phyloP scores from a whole-genome alignment of 2,113 vertebrate species.

The Charadrius vociferus region DNA sequence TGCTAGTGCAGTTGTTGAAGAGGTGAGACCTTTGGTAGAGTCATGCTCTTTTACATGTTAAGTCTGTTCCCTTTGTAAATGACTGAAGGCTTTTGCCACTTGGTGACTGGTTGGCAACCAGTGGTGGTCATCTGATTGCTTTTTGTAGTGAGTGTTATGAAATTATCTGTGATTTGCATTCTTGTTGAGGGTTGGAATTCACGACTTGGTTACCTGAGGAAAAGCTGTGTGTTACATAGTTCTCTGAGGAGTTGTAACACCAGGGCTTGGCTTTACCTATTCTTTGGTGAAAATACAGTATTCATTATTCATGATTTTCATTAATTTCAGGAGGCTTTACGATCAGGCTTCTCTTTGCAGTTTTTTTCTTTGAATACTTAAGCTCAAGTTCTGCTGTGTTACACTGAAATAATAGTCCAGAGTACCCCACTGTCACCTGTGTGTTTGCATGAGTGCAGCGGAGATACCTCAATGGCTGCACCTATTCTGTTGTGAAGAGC shows the following conservation, averaged over 20 bases:
- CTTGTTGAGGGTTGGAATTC: neutral
- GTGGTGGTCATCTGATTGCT: neutral
- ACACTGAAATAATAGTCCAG: neutral
- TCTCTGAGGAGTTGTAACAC: neutral
- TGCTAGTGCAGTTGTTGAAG: conserved; percentile 64
- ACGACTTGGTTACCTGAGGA: neutral
- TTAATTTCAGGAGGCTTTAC: neutral
- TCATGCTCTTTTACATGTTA: neutral
- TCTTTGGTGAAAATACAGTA: neutral
- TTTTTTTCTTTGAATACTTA: neutral
- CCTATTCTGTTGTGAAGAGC: neutral
- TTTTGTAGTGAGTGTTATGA: neutral
- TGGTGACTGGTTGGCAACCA: neutral
- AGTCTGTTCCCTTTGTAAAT: neutral
- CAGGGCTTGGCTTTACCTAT: neutral
- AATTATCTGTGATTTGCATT: neutral
- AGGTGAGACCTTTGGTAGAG: conserved; percentile 69
- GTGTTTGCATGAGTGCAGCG: neutral
- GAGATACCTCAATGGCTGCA: neutral
- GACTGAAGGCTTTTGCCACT: neutral
- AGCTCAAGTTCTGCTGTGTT: neutral
- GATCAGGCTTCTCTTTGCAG: neutral
- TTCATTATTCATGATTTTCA: neutral
- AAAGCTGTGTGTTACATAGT: neutral
- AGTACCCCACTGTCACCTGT: too few relatives aligned